These are phyloP conservation scores for Calyptommatus sinebrachiatus DNA, from an alignment of 2,113 vertebrate species.

Conservation along the genomic window DNA sequence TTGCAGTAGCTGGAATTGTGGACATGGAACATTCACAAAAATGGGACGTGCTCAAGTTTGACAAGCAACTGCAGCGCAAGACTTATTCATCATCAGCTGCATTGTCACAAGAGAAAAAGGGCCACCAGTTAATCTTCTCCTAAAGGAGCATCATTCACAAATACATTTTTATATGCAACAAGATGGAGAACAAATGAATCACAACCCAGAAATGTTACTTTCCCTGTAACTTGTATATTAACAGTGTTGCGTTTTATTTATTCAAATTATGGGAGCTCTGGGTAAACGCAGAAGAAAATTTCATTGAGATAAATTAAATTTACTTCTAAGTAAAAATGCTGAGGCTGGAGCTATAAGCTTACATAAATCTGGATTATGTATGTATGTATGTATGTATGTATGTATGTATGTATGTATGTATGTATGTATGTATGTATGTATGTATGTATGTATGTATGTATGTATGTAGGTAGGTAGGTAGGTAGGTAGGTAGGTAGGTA, in stretches of 20 bases:
- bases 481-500: too few relatives aligned
- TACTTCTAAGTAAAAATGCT: background rate
- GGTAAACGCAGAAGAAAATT: background rate
- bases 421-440: too few relatives aligned
- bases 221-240: background rate
- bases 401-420: too few relatives aligned
- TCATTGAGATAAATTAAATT: background rate
- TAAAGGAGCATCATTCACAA: background rate
- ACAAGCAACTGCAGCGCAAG: background rate
- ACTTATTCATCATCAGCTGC: background rate
- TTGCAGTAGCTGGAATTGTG: background rate
- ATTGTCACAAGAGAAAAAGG: background rate
- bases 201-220: background rate
- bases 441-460: too few relatives aligned
- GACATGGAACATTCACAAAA: background rate
- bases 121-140: background rate
- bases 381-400: too few relatives aligned
- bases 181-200: background rate
- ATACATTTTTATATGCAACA: background rate
- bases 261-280: background rate
- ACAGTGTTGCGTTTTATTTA: background rate
- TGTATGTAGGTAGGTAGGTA: too few relatives aligned
- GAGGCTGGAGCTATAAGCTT: background rate
- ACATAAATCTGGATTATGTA: too few relatives aligned
- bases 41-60: rapidly evolving